Percentiles rank a stretch among this genome's conserved stretches.
Evolutionary conservation across 2,888 invertebrate species (phyloP).

Genomic region (Trissoscelio sp.): DNA sequence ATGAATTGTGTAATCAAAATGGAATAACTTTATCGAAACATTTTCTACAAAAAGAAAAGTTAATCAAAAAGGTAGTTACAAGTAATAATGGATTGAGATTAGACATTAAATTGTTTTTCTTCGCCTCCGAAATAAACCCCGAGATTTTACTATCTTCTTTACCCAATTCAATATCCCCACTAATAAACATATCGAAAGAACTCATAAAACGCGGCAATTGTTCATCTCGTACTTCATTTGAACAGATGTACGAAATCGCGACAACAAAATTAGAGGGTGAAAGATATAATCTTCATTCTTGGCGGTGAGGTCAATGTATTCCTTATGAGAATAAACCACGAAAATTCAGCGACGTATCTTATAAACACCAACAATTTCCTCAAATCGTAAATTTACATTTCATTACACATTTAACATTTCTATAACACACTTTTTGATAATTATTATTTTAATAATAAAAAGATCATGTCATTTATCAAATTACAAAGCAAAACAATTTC

Average conservation of each 20-base stretch:
- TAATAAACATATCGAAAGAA: slow-evolving; percentile 47
- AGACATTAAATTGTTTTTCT: slow-evolving; percentile 26
- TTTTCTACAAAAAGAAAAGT: slow-evolving; percentile 3
- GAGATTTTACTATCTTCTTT: slow-evolving; percentile 36
- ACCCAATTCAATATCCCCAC: slow-evolving; percentile 25
- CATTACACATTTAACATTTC: background rate
- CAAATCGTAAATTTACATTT: background rate
- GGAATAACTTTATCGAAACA: background rate
- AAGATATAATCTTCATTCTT: slow-evolving; percentile 53
- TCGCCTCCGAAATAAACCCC: slow-evolving; percentile 11
- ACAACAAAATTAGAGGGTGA: slow-evolving; percentile 61
- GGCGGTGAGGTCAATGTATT: slow-evolving; percentile 52
- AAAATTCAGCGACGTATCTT: slow-evolving; percentile 20
- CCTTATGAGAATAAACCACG: slow-evolving; percentile 39
- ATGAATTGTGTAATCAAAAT: too few relatives aligned
- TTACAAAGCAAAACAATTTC: too few relatives aligned
- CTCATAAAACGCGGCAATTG: slow-evolving; percentile 52
- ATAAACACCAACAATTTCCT: background rate
- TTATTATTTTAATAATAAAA: too few relatives aligned
- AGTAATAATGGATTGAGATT: slow-evolving; percentile 19
- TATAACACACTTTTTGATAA: too few relatives aligned
- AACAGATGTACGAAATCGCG: slow-evolving; percentile 52
- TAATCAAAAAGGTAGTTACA: slow-evolving; percentile 11
- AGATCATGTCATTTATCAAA: too few relatives aligned
- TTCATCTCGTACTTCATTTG: slow-evolving; percentile 59